Base-by-base conservation (phyloP, 2,888 invertebrate genomes). In the Gibbula magus region DNA sequence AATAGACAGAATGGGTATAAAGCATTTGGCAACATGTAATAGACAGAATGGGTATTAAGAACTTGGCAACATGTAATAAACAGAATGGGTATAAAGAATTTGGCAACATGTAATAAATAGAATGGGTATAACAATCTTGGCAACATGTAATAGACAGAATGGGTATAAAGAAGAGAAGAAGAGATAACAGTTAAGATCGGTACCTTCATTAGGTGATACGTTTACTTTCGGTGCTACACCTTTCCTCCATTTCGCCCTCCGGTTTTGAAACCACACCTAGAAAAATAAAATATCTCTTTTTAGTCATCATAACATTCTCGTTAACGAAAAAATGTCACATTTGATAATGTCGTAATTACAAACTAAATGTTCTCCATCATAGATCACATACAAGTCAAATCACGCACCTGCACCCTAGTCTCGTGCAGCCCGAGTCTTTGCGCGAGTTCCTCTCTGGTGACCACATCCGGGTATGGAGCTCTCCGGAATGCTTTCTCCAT, bases 401-500 rank as follows among this genome's bases (percentile, higher is more conserved):
- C 25, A 10, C 45, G 45, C 66, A 89, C 89, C 88, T 93, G 93
- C 2, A 94, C 94, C 77, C 94, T 89, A 16, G 94, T 94, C 88
- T 98, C 98, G 88, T 97, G 97, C 32, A 98, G 94, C 89, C 96
- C 96, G 78, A 98, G 94, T 92, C 98, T 97, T 66, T 97, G 94
- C 75, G 98, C 98, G 80, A 98, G 94, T 92, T 98, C 98, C 92
- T 98, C 98, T 80, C 98, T 94, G 0, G 98, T 98, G 91, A 98
- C 98, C 0, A 98, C 98, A 92, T 98, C 98, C 0, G 98, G 98
- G 91, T 98, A 98, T 0, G 98, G 98, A 0, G 98, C 98, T 52
- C 98, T 94, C 92, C 98, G 97, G 91, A 98, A 98, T 0, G 98
- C 98, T 70, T 97, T 94, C 92, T 98, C 98, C 89, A 98, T 93